Base-by-base conservation (phyloP, 1,140 invertebrate species). In the Diplogasteroides magnus region DNA sequence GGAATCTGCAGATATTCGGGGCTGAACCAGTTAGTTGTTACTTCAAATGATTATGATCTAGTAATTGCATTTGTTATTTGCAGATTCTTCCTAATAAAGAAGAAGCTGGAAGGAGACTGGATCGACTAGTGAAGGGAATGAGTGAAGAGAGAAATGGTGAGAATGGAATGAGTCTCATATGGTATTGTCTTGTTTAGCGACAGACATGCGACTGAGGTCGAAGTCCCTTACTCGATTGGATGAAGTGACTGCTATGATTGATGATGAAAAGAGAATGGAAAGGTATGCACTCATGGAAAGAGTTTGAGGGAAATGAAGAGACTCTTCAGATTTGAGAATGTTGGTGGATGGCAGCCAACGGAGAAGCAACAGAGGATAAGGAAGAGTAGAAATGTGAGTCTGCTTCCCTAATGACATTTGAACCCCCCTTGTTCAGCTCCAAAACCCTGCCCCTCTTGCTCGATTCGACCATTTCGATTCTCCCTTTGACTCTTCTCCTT, bases 191-290 rank as follows among this genome's bases (percentile, higher is more conserved):
- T 15, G 2, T 56, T 56, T 65, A 48, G 56, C 48, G 32, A 26
- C 31, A 37, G 61, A 68, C 31, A 62, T 29, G 31, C 27, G 64
- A 27, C 37, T 62, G 6, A 64, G 70, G 19, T 72, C 70, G 2
- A 72, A 72, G 55, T 72, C 70, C 48, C 48, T 72, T 0, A 72
- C 64, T 57, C 32, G 70, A 58, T 27, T 72, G 58, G 70, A 72
- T 72, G 70, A 67, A 19, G 37, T 48, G 37, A 48, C 6, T 48
- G 37, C n/a, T 48, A 48, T 6, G 37, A 48, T 48, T 48, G 37
- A 48, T 11, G 37, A n/a, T n/a, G n/a, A n/a, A n/a, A n/a, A n/a
- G n/a, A n/a, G n/a, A n/a, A n/a, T n/a, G n/a, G n/a, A n/a, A n/a
- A n/a, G n/a, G n/a, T n/a, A n/a, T n/a, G n/a, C n/a, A n/a, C n/a